These are phyloP conservation scores for Halocaridina rubra DNA, from an alignment of 2,888 invertebrate genomes.

Conservation along the genomic window DNA sequence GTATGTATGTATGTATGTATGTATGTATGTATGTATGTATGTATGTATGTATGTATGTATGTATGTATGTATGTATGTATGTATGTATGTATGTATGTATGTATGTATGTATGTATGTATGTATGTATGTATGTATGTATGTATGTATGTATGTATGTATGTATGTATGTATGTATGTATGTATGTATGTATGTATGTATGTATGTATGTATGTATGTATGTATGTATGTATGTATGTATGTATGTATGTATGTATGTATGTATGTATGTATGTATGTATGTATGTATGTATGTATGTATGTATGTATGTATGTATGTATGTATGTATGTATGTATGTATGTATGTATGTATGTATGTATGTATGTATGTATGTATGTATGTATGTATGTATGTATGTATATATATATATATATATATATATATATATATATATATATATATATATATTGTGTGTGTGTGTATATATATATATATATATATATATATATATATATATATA, in stretches of 20 bases:
- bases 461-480: background rate
- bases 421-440: conserved; percentile 19
- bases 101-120: background rate
- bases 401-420: conserved; percentile 41
- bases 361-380: conserved; percentile 32
- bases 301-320: background rate
- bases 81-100: background rate
- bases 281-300: background rate
- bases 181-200: conserved; percentile 6
- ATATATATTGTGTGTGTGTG: no score
- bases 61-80: background rate
- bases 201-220: background rate
- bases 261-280: background rate
- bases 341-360: conserved; percentile 17
- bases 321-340: conserved; percentile 17
- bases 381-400: conserved; percentile 32
- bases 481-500: background rate
- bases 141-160: background rate
- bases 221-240: background rate
- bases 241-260: background rate
- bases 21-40: background rate
- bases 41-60: background rate
- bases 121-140: background rate
- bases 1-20: background rate
- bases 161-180: background rate